These are phyloP conservation scores for Octodonta nipae DNA, from an alignment of 2,888 invertebrate genomes.

Conservation along the genomic window DNA sequence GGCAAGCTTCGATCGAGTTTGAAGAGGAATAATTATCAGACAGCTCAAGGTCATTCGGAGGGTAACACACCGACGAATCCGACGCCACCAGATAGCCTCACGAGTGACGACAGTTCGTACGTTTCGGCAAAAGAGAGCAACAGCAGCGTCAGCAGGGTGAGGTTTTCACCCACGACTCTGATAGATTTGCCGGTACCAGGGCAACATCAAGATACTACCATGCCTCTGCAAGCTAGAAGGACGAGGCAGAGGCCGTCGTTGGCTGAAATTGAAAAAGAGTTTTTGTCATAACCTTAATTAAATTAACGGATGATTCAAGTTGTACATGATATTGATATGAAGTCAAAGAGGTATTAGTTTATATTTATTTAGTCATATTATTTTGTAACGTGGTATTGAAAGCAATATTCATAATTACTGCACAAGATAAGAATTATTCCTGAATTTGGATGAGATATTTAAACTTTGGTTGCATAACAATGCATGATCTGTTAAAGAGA, in stretches of 20 bases:
- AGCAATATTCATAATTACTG: conserved; percentile 6
- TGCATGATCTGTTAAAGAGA: no score
- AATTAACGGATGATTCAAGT: conserved; percentile 11
- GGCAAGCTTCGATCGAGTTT: conserved; percentile 66
- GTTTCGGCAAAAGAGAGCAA: conserved; percentile 71
- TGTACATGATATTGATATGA: conserved; percentile 3
- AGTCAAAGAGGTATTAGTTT: background rate
- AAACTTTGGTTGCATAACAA: no score
- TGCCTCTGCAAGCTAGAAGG: conserved; percentile 40
- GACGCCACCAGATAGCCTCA: conserved; percentile 72
- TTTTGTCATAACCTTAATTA: conserved; percentile 45
- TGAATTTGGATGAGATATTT: no score
- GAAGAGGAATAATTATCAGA: conserved; percentile 51
- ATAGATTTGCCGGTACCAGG: conserved; percentile 46
- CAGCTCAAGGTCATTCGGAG: conserved; percentile 40
- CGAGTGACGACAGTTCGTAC: conserved; percentile 79
- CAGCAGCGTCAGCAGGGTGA: conserved; percentile 57
- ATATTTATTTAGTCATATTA: background rate
- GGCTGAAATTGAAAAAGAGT: conserved; percentile 42
- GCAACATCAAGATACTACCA: conserved; percentile 41
- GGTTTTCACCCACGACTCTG: conserved; percentile 64
- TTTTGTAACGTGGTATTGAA: conserved; percentile 5
- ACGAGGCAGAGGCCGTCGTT: conserved; percentile 38
- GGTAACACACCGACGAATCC: conserved; percentile 66
- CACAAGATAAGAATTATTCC: background rate